Conservation (phyloP, 2,113 vertebrate genomes). For the Dipodomys ordii region DNA sequence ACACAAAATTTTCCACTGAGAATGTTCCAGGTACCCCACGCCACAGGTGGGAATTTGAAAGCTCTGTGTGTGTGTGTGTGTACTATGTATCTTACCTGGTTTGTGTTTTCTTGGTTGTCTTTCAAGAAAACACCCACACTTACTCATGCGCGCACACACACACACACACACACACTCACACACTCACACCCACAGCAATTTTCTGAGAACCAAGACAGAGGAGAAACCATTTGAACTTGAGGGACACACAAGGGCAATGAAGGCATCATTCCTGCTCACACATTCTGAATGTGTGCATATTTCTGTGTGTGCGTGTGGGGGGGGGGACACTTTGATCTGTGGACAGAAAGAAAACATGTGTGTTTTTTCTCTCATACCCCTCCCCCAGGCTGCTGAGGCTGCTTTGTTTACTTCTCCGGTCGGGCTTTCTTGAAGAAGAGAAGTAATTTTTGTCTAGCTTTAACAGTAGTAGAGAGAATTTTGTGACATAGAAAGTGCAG, state of each 20-base stretch:
- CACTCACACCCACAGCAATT: background rate
- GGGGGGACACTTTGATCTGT: no score
- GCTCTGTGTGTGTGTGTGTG: background rate
- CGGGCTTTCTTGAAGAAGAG: background rate
- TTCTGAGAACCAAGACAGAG: background rate
- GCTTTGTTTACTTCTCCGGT: background rate
- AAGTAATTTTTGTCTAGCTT: background rate
- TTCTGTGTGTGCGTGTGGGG: background rate
- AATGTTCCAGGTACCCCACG: background rate
- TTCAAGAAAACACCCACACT: no score
- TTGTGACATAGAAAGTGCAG: background rate
- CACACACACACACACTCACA: background rate
- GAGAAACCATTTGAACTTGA: rapidly evolving
- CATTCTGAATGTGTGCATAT: background rate
- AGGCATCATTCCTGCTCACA: background rate
- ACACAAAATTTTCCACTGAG: background rate
- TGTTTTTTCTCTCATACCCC: background rate
- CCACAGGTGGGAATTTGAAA: background rate
- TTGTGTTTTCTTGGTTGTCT: background rate
- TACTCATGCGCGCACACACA: background rate
- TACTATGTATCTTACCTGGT: no score
- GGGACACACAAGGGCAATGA: background rate
- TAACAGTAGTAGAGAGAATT: background rate
- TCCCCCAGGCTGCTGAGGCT: no score
- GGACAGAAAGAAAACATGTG: background rate